Base-by-base conservation (phyloP, 2,888 invertebrate genomes). In the Scrobipalpa costella region DNA sequence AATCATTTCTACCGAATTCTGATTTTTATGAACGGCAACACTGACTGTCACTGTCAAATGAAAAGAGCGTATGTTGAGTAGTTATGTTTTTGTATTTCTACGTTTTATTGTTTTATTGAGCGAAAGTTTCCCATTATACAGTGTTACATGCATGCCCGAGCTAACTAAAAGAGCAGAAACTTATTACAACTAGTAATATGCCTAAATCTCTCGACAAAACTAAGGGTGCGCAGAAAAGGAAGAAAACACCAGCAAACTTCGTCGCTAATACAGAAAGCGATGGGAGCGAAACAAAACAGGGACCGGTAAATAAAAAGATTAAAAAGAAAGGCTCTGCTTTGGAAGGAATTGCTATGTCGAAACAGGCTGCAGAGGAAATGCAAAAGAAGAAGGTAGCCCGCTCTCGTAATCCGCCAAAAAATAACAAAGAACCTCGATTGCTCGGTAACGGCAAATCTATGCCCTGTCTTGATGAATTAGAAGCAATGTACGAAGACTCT, bases 381-480 rank as follows among this genome's bases (percentile, higher is more conserved):
- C 19, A 68, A 65, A 70, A 49, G 9, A 66, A 47, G 11, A 49
- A 15, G 13, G 27, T n/a, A 7, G 17, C n/a, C 2, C 59, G 62
- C 7, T 2, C 61, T 9, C n/a, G 49, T 7, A 57, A 44, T 17
- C 7, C 2, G 6, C 15, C 44, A 3, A 62, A 57, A 61, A 47
- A 1, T 50, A 58, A 55, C 7, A 52, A 47, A 17, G 59, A 36
- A 44, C 58, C 66, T 3, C 75, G 71, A 55, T 13, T 75, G 2
- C 74, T 72, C 59, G 63, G 68, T 3, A 80, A 78, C 65, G 71
- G 75, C 3, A 81, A 71, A 65, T 75, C 73, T 7, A 71, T 82
- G 74, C 83, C 81, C 17, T 72, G 77, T 2, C 63, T 82, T 50
- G 62, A 74, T 0, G 80, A 81, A 5, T 69, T 83, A 11, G 75